Evolutionary conservation across 2,797 vertebrate genomes (phyloP), one percentile per base, ranked within the genome.

Genomic region (Tragopan temminckii): DNA sequence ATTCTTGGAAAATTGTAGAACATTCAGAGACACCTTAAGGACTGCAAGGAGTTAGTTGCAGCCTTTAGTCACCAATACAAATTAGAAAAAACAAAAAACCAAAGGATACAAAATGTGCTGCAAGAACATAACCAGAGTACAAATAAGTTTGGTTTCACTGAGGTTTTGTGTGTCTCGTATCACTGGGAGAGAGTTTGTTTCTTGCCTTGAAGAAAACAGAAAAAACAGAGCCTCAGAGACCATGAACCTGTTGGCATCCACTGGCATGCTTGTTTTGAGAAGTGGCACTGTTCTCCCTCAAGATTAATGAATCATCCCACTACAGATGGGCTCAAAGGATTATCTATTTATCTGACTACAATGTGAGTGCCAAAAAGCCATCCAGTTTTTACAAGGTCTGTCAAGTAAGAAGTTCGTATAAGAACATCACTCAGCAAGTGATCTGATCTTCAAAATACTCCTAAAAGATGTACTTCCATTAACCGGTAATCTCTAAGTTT

Each of bases 101-200:
- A 40, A 67, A 59, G 21, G 19, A n/a, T 53, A 52, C 5, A 52
- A 61, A 75, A n/a, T 11, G 36, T 19, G 4, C 9, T 11, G 5
- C 7, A 57, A 36, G 11, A 29, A 13, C 1, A 3, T 8, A 52
- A 10, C 2, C 2, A 1, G 27, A 61, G 16, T 52, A 19, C 9
- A 43, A 80, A 11, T 2, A 2, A 36, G 11, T 50, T 42, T 53
- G 23, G 4, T 66, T 27, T 46, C 31, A 13, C 63, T 1, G 11
- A 59, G 72, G 13, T 0, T 29, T 27, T 12, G 15, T 83, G 31
- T 13, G 71, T 71, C 42, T 46, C 15, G 43, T 20, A 33, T 3
- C 8, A 59, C 1, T 0, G 4, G 17, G 8, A 0, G 3, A 20
- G 31, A 63, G 19, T 2, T 18, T 31, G 17, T 35, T 53, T 7